These are phyloP conservation scores for Neomonachus schauinslandi DNA, from an alignment of 2,113 vertebrate species.

Conservation along the genomic window DNA sequence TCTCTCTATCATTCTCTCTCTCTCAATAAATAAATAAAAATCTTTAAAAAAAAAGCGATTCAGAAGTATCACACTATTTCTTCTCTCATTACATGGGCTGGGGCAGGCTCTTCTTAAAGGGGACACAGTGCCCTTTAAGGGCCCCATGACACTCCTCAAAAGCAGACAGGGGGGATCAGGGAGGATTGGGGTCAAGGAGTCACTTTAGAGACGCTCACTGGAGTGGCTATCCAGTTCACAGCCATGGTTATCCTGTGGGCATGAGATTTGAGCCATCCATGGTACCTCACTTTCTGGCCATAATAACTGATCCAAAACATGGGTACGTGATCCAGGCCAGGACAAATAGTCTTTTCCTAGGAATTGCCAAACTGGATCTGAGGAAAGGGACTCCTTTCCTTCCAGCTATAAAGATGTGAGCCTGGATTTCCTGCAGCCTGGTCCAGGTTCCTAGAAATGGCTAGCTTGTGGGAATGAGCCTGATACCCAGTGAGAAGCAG, in stretches of 20 bases:
- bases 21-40: too few species aligned
- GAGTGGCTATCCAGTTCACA: neutral
- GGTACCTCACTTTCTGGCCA: too few species aligned
- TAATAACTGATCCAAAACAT: neutral
- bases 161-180: neutral
- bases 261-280: neutral
- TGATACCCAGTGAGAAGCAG: neutral
- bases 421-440: neutral
- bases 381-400: neutral
- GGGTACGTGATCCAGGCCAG: neutral
- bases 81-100: neutral
- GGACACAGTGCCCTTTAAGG: neutral
- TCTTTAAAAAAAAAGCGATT: neutral
- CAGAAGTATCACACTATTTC: neutral
- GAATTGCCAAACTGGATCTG: neutral
- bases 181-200: neutral
- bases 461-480: neutral
- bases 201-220: neutral
- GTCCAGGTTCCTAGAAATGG: neutral
- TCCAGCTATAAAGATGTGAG: neutral
- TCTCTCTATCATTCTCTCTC: too few species aligned
- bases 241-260: neutral
- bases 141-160: neutral
- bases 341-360: neutral
- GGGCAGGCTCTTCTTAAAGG: neutral